Base-by-base conservation (phyloP, 2,797 vertebrate genomes). In the Pangasius sanitwongsei region DNA sequence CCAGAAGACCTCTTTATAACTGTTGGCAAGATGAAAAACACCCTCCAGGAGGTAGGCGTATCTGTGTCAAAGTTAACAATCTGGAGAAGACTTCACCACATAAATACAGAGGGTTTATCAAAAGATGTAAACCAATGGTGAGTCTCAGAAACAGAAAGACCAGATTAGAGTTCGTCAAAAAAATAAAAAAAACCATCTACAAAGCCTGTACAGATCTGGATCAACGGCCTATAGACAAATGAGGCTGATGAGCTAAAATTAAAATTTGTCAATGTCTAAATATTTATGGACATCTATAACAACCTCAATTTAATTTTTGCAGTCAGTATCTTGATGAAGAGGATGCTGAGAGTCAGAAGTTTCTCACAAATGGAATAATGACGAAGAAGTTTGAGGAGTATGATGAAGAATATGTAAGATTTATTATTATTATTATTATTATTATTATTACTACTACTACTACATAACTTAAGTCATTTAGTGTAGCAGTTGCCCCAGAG, bases 371-470 rank as follows among this genome's bases (percentile, higher is more conserved):
- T 69, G 98, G 97, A 78, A 96, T 98, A 92, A 93, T 97, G 92
- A 97, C 95, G 92, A 97, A 97, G 95, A 98, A 97, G 93, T 95
- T 97, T 86, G 96, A 97, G 80, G 97, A 97, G 72, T 98, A 97
- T 88, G 93, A 95, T 20, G 98, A 99, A 93, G 98, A 99, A 97
- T 97, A 96, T 92, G 98, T 99, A 97, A 97, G 97, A 37, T 41
- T 0, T 11, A 41, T 41, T 50, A 15, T 48, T n/a, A 37, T 20
- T 11, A 8, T n/a, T 61, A 28, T 34, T 48, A 48, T 2, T 20
- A 61, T 7, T 44, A 44, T 0, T 44, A 44, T 4, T 44, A 44
- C 5, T 44, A 44, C 44, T 44, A 44, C 44, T 44, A 44, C 44
- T 13, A 78, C 11, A 4, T 63, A 25, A 25, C 25, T 23, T 70